phyloP scores from a whole-genome alignment of 2,888 invertebrate genomes.

The Emmelina monodactyla region DNA sequence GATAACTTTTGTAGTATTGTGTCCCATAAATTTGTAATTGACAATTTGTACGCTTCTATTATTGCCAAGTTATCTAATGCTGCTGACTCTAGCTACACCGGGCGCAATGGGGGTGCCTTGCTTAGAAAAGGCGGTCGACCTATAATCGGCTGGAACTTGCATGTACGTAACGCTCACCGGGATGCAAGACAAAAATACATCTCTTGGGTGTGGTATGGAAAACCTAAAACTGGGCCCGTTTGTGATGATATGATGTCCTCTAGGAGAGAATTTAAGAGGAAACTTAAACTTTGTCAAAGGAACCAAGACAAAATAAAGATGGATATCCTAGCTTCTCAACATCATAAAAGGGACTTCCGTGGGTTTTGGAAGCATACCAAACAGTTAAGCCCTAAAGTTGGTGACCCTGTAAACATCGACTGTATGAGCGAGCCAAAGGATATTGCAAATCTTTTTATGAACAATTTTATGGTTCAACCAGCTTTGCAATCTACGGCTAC shows the following conservation, averaged over 20 bases:
- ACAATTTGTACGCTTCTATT: background rate
- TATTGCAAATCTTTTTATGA: background rate
- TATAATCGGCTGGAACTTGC: background rate
- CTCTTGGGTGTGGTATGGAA: background rate
- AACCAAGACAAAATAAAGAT: background rate
- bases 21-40: background rate
- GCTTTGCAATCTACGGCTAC: too few species aligned
- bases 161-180: background rate
- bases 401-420: background rate
- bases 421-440: background rate
- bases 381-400: background rate
- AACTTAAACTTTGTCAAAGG: background rate
- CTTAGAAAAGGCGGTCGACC: background rate
- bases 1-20: background rate
- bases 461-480: too few species aligned
- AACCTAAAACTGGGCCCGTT: background rate
- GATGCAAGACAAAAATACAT: background rate
- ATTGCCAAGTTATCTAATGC: background rate
- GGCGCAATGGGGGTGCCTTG: too few species aligned
- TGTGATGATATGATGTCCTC: background rate
- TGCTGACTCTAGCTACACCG: background rate
- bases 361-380: background rate
- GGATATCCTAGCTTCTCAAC: background rate
- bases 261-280: background rate
- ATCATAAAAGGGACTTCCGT: background rate